Conservation (phyloP, 2,888 invertebrate genomes). For the Machimus atricapillus region DNA sequence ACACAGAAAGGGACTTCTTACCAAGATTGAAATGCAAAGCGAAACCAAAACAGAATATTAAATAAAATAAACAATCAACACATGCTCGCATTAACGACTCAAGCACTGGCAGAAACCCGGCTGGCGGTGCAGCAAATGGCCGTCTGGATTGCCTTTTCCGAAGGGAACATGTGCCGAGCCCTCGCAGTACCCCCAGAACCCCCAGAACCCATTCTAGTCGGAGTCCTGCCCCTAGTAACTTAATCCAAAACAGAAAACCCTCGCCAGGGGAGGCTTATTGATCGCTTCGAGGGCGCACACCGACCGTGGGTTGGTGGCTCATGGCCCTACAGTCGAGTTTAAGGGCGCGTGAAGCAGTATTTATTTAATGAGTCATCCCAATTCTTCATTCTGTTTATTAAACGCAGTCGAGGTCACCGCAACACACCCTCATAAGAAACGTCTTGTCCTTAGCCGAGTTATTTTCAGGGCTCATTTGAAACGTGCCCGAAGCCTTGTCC, state of each 20-base stretch:
- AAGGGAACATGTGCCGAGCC: background rate
- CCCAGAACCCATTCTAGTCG: background rate
- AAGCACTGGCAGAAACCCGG: background rate
- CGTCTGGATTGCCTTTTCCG: background rate
- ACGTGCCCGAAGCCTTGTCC: background rate
- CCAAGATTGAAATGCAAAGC: background rate
- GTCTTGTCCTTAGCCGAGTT: background rate
- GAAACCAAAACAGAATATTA: background rate
- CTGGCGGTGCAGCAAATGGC: background rate
- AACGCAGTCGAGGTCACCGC: background rate
- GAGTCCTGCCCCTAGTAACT: background rate
- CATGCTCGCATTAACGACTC: background rate
- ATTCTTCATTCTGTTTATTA: background rate
- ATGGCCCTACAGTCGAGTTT: background rate
- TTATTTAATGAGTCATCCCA: background rate
- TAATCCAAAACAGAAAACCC: background rate
- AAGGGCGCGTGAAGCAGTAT: background rate
- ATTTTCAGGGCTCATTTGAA: background rate
- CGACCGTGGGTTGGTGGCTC: background rate
- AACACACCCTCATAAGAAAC: background rate
- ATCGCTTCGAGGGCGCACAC: background rate
- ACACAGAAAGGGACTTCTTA: background rate
- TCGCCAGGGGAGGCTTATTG: background rate
- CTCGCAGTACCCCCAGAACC: background rate
- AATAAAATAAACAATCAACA: constrained; percentile 19